Evolutionary conservation across 2,888 invertebrate genomes (phyloP).

Genomic region (Macropis europaea): DNA sequence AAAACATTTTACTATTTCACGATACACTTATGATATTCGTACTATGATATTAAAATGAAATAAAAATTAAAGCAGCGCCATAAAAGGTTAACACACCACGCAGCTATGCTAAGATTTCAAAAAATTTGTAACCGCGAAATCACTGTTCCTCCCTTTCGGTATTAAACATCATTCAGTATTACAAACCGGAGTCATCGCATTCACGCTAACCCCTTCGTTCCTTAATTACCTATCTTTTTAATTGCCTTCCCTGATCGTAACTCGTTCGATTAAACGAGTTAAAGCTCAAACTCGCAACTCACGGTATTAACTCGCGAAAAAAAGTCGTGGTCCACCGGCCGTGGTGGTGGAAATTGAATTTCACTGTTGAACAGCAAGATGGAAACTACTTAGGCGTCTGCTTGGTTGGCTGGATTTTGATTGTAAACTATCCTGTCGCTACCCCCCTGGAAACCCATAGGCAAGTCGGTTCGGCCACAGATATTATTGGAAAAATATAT

Average conservation of each 20-base stretch:
- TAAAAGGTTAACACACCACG: no score
- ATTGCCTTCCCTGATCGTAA: conserved; percentile 10
- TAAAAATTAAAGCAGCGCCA: no score
- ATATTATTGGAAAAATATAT: conserved; percentile 67
- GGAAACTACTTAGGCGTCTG: conserved; percentile 55
- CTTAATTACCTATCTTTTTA: conserved; percentile 15
- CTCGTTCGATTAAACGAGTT: conserved; percentile 16
- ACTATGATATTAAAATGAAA: no score
- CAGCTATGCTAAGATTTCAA: no score
- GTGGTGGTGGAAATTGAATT: conserved; percentile 50
- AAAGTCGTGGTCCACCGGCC: conserved; percentile 18
- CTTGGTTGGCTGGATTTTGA: conserved; percentile 56
- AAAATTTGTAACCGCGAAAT: no score
- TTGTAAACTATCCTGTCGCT: conserved; percentile 55
- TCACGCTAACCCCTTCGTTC: background rate
- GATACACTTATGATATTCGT: no score
- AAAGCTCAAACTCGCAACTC: conserved; percentile 7
- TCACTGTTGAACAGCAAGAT: conserved; percentile 51
- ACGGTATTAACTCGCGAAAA: conserved; percentile 32
- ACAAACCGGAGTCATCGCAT: conserved; percentile 3
- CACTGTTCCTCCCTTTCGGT: background rate
- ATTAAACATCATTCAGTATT: background rate
- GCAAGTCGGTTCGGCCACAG: conserved; percentile 43
- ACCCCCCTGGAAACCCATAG: conserved; percentile 37
- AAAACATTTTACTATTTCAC: no score